Conservation (phyloP, 2,888 invertebrate genomes). For the Thereva nobilitata region DNA sequence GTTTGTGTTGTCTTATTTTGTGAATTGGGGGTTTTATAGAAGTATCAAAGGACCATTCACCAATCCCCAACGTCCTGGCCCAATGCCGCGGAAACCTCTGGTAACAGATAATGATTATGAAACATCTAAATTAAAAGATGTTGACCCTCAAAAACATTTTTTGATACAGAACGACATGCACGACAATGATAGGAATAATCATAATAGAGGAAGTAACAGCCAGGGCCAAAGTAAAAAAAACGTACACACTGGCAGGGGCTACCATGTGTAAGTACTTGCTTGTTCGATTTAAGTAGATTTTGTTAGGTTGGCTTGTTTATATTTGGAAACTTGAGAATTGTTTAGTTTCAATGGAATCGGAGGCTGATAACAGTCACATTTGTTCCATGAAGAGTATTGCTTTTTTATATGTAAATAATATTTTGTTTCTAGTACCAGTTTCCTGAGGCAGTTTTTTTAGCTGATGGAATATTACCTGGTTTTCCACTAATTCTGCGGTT, state of each 20-base stretch:
- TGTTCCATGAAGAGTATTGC: too few relatives aligned
- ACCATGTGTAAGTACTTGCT: conserved; percentile 31
- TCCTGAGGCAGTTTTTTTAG: too few relatives aligned
- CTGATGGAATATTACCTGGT: too few relatives aligned
- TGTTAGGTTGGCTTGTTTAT: background rate
- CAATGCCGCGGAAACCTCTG: conserved; percentile 27
- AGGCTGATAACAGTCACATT: too few relatives aligned
- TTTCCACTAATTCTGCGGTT: too few relatives aligned
- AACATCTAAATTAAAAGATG: conserved; percentile 36
- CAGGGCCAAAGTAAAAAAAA: conserved; percentile 7
- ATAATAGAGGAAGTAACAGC: background rate
- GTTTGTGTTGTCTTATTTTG: background rate
- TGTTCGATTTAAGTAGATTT: background rate
- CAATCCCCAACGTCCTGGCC: conserved; percentile 28
- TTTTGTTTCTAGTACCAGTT: too few relatives aligned
- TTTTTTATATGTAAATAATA: too few relatives aligned
- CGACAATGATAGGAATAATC: conserved; percentile 35
- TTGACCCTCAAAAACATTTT: conserved; percentile 37
- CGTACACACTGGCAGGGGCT: conserved; percentile 34
- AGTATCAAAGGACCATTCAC: conserved; percentile 38
- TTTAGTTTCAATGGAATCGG: too few relatives aligned
- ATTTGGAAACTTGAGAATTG: background rate
- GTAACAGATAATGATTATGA: conserved; percentile 37
- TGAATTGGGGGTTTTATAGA: conserved; percentile 15
- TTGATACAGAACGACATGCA: conserved; percentile 37